A percentile compares a stretch with the other conserved stretches of the same genome.
These are phyloP conservation scores for Mactra quadrangularis DNA, from an alignment of 1,140 invertebrate species.

Conservation along the genomic window DNA sequence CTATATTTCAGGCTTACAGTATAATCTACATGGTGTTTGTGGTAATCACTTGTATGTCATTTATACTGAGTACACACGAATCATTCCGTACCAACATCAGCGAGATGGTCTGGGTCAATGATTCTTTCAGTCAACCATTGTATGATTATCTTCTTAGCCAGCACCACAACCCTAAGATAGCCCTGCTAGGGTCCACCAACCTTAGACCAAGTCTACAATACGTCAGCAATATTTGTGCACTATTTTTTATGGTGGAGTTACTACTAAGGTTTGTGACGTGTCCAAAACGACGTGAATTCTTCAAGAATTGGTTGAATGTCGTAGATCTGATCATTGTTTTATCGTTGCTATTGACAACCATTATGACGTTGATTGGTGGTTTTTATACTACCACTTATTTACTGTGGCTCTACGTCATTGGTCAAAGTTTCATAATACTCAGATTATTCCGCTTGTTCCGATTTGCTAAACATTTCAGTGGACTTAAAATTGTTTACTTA, in stretches of 20 bases:
- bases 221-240: constrained; percentile 74
- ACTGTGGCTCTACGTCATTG: constrained; percentile 51
- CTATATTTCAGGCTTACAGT: constrained; percentile 64
- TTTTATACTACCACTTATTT: constrained; percentile 9
- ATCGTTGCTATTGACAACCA: constrained; percentile 28
- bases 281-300: constrained; percentile 80
- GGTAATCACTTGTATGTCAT: constrained; percentile 47
- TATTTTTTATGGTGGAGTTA: constrained; percentile 82
- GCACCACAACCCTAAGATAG: constrained; percentile 39
- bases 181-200: constrained; percentile 5
- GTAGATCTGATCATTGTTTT: constrained; percentile 79
- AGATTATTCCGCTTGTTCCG: constrained; percentile 64
- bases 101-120: constrained; percentile 18
- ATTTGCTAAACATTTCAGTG: constrained; percentile 60
- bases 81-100: constrained; percentile 47
- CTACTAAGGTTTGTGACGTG: constrained; percentile 75
- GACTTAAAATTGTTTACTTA: constrained; percentile 63
- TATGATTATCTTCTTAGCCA: constrained; percentile 4
- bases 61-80: constrained; percentile 57
- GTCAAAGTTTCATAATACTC: constrained; percentile 52
- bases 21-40: constrained; percentile 66
- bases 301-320: constrained; percentile 80
- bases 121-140: background rate
- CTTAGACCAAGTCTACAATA: constrained; percentile 36
- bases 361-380: background rate